Conservation (phyloP, 30 jellyfish, hydroid and myxozoan genomes). For the Turritopsis rubra region DNA sequence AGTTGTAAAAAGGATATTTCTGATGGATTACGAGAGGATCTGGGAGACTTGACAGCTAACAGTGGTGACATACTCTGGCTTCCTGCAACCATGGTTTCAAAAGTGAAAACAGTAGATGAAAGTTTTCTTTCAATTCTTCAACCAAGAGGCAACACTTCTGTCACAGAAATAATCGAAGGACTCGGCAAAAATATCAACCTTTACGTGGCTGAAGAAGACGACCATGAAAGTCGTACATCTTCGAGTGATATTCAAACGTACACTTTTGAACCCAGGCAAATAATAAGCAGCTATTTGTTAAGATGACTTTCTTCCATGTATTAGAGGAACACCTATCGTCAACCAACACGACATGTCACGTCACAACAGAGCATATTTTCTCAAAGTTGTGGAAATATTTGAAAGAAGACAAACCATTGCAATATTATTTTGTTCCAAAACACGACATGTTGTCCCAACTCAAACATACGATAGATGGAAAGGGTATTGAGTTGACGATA, state of each 20-base stretch:
- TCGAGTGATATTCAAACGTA: background rate
- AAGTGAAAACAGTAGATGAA: background rate
- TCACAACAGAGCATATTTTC: background rate
- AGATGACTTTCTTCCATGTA: conserved; percentile 4
- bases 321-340: background rate
- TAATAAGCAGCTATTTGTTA: background rate
- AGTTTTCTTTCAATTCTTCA: background rate
- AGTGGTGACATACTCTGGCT: background rate
- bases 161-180: background rate
- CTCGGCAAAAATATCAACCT: background rate
- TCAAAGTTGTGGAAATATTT: background rate
- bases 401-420: background rate
- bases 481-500: background rate
- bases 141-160: background rate
- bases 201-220: background rate
- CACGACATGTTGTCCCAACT: background rate
- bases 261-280: background rate
- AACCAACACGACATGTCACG: background rate
- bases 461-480: background rate
- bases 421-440: background rate
- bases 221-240: background rate
- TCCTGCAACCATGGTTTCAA: background rate
- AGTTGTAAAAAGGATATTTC: too few relatives aligned
- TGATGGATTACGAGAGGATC: background rate
- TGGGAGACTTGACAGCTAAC: background rate